These are phyloP conservation scores for Drosophila nasuta DNA, from an alignment of 1,140 invertebrate genomes.

Conservation along the genomic window DNA sequence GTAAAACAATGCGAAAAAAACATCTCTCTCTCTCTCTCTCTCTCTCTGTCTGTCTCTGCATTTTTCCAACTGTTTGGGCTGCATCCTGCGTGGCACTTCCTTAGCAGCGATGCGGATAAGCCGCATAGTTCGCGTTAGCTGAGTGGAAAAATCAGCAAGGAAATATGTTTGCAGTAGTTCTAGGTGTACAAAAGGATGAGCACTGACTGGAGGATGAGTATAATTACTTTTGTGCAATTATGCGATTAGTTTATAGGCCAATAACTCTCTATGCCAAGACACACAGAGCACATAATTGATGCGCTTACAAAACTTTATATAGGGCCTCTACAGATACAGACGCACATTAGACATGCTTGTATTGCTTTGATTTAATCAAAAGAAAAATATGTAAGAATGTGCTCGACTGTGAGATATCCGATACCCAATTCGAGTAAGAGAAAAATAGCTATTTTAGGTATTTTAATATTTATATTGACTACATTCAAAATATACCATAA, in stretches of 20 bases:
- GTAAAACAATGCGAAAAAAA: conserved; percentile 47
- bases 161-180: conserved; percentile 33
- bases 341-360: conserved; percentile 31
- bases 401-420: too few species aligned
- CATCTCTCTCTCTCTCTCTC: not conserved
- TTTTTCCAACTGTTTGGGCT: conserved; percentile 54
- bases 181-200: conserved; percentile 36
- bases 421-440: too few species aligned
- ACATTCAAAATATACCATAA: too few species aligned
- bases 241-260: conserved; percentile 83
- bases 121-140: conserved; percentile 78
- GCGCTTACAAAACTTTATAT: conserved; percentile 25
- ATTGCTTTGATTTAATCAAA: conserved; percentile 53
- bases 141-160: conserved; percentile 74
- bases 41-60: conserved; percentile 34
- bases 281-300: conserved; percentile 57
- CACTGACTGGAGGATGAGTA: conserved; percentile 48
- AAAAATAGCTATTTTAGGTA: too few species aligned
- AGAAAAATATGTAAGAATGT: conserved; percentile 2
- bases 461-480: too few species aligned
- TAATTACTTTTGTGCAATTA: conserved; percentile 82
- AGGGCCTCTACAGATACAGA: not conserved
- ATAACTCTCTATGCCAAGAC: conserved; percentile 62
- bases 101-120: conserved; percentile 73
- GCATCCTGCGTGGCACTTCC: conserved; percentile 59